Conservation (phyloP, 2,888 invertebrate genomes). For the Sipunculus nudus region DNA sequence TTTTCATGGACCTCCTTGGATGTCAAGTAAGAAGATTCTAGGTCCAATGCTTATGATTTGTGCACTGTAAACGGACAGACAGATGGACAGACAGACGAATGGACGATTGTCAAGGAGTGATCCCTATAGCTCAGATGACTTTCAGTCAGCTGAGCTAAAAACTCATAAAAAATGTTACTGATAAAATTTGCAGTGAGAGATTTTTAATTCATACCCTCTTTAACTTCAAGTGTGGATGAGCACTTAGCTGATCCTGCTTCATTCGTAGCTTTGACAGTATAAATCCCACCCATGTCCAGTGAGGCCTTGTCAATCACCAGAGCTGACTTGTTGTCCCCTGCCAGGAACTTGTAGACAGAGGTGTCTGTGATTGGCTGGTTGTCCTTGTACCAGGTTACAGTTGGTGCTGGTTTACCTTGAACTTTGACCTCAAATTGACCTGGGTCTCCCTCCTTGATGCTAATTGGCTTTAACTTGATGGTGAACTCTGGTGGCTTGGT, state of each 20-base stretch:
- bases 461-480: constrained; percentile 55
- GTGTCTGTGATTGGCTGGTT: constrained; percentile 53
- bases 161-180: too few relatives aligned
- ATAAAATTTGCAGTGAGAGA: too few relatives aligned
- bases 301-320: constrained; percentile 87
- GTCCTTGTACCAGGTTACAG: constrained; percentile 59
- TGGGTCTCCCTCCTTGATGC: constrained; percentile 36
- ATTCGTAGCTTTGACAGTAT: constrained; percentile 46
- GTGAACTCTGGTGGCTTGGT: constrained; percentile 50
- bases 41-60: too few relatives aligned
- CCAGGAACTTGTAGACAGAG: constrained; percentile 42
- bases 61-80: too few relatives aligned
- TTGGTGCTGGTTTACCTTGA: constrained; percentile 58
- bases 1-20: too few relatives aligned
- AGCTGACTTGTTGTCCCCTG: constrained; percentile 81
- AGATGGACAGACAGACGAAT: too few relatives aligned
- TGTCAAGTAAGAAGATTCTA: too few relatives aligned
- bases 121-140: too few relatives aligned
- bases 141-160: too few relatives aligned
- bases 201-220: too few relatives aligned
- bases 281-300: constrained; percentile 47
- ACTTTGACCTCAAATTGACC: constrained; percentile 58
- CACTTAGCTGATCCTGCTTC: constrained; percentile 30
- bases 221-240: too few relatives aligned
- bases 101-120: too few relatives aligned